These are phyloP conservation scores for Parnassius smintheus DNA, from an alignment of 2,888 invertebrate species.

Conservation along the genomic window DNA sequence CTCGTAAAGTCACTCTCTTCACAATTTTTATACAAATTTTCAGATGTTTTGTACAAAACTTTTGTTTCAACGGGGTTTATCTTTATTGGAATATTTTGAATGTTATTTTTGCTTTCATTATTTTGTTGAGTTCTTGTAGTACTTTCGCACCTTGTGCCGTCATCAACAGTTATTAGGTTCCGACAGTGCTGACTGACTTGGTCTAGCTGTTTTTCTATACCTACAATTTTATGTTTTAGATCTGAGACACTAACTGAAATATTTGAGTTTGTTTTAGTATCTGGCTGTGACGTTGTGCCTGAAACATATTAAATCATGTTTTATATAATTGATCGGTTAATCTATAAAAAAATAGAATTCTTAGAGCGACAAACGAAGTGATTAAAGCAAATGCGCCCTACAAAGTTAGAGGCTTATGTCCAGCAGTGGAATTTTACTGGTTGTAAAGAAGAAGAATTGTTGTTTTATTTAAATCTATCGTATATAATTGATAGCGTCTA, in stretches of 20 bases:
- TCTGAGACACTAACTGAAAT: conserved; percentile 61
- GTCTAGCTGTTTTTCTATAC: conserved; percentile 55
- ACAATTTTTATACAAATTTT: conserved; percentile 41
- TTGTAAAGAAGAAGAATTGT: too few species aligned
- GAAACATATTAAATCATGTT: conserved; percentile 32
- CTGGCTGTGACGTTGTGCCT: conserved; percentile 61
- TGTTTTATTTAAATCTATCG: too few species aligned
- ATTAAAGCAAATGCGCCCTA: too few species aligned
- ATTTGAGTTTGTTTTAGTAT: conserved; percentile 62
- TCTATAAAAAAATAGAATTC: too few species aligned
- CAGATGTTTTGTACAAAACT: conserved; percentile 50
- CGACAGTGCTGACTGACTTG: conserved; percentile 56
- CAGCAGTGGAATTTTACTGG: too few species aligned
- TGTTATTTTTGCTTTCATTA: conserved; percentile 31
- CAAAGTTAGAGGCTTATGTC: too few species aligned
- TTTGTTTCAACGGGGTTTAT: conserved; percentile 40
- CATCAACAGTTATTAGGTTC: conserved; percentile 44
- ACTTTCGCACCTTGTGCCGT: conserved; percentile 22
- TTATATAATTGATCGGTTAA: too few species aligned
- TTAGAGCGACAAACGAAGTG: too few species aligned
- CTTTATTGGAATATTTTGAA: conserved; percentile 10
- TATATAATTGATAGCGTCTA: too few species aligned
- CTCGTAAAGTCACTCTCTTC: conserved; percentile 40
- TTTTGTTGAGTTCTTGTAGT: neutral
- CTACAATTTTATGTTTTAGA: conserved; percentile 59